Conservation (phyloP, 2,888 invertebrate species). For the Norana najaformis region DNA sequence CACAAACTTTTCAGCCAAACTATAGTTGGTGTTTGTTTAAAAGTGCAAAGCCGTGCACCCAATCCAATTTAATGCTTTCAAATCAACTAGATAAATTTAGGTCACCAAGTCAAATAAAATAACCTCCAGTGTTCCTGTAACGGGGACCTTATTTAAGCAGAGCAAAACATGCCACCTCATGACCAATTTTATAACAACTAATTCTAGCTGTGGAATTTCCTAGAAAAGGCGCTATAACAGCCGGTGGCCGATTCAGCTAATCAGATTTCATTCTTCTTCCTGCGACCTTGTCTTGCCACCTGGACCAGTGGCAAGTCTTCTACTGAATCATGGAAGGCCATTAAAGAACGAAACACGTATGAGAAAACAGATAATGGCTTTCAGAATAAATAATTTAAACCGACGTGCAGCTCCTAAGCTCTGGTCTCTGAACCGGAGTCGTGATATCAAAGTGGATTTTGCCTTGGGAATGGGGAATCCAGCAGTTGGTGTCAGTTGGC, state of each 20-base stretch:
- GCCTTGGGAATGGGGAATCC: neutral
- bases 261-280: neutral
- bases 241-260: neutral
- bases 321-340: slow-evolving; percentile 4
- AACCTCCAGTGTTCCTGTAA: no score
- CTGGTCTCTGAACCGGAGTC: neutral
- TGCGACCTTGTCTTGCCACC: neutral
- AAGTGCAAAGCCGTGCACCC: no score
- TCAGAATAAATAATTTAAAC: neutral
- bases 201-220: neutral
- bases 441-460: neutral
- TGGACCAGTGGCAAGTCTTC: neutral
- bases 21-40: no score
- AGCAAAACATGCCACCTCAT: neutral
- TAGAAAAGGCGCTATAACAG: neutral
- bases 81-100: no score
- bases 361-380: neutral
- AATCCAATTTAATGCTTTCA: no score
- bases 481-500: neutral
- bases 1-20: no score
- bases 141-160: no score
- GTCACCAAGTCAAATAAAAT: no score
- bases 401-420: neutral
- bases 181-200: neutral
- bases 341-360: no score